phyloP scores from a whole-genome alignment of 2,113 vertebrate genomes.

The Lycaon pictus region DNA sequence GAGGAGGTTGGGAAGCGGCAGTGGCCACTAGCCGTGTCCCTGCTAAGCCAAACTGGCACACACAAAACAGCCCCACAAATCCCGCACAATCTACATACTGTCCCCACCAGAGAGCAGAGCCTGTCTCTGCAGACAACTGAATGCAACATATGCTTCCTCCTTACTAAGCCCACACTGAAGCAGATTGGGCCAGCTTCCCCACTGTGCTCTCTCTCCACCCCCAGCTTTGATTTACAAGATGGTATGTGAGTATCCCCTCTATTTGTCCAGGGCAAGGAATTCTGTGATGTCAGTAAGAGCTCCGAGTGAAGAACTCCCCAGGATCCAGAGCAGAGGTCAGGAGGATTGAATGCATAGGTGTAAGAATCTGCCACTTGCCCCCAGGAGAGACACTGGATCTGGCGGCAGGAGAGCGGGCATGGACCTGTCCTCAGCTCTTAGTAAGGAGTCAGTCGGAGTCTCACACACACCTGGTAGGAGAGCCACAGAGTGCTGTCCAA shows the following conservation, averaged over 20 bases:
- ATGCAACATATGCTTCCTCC: conserved; percentile 70
- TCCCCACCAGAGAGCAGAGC: conserved; percentile 23
- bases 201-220: conserved; percentile 10
- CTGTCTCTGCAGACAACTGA: conserved; percentile 16
- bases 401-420: background rate
- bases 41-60: background rate
- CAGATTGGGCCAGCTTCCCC: conserved; percentile 61
- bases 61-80: background rate
- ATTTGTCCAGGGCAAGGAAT: background rate
- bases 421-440: rapidly evolving
- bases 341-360: background rate
- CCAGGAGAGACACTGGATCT: background rate
- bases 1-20: background rate
- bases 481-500: background rate
- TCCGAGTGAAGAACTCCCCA: background rate
- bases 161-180: background rate
- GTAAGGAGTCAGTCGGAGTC: too few species aligned
- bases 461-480: background rate
- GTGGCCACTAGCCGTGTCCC: background rate
- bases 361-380: background rate
- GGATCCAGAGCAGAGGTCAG: background rate
- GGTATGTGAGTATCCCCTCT: conserved; percentile 17
- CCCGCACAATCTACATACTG: background rate
- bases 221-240: conserved; percentile 61
- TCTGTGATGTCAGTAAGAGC: background rate